Conservation (phyloP, 2,113 vertebrate genomes). For the Cynoglossus semilaevis region DNA sequence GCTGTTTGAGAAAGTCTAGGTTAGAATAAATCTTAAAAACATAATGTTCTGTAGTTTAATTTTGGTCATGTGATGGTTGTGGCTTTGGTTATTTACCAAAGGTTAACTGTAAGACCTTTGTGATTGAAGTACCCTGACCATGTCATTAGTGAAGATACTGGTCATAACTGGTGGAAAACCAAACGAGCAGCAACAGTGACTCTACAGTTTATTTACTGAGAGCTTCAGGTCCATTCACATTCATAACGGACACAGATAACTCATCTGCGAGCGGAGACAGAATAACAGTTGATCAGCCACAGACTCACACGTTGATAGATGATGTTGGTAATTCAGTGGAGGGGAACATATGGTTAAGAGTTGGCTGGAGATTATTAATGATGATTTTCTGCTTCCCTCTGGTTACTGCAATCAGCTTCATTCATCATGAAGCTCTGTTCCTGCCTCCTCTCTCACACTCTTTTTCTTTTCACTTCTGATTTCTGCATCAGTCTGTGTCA, state of each 20-base stretch:
- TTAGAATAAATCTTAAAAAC: too few relatives aligned
- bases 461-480: constrained; percentile 33
- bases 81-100: too few relatives aligned
- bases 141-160: too few relatives aligned
- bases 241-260: not conserved
- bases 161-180: too few relatives aligned
- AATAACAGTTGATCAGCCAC: constrained; percentile 15
- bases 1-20: too few relatives aligned
- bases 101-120: too few relatives aligned
- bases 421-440: constrained; percentile 31
- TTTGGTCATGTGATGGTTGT: too few relatives aligned
- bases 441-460: constrained; percentile 18
- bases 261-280: not conserved
- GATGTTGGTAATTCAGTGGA: constrained; percentile 8
- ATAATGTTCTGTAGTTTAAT: too few relatives aligned
- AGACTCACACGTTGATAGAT: constrained; percentile 16
- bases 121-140: too few relatives aligned
- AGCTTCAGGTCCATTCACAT: not conserved
- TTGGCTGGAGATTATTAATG: constrained; percentile 49
- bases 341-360: constrained; percentile 33
- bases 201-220: not conserved
- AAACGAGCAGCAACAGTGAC: too few relatives aligned
- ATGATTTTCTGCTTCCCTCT: constrained; percentile 35
- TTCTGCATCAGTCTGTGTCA: constrained; percentile 43
- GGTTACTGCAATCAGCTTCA: constrained; percentile 30